Conservation (phyloP, 2,113 vertebrate species). For the Etheostoma spectabile region DNA sequence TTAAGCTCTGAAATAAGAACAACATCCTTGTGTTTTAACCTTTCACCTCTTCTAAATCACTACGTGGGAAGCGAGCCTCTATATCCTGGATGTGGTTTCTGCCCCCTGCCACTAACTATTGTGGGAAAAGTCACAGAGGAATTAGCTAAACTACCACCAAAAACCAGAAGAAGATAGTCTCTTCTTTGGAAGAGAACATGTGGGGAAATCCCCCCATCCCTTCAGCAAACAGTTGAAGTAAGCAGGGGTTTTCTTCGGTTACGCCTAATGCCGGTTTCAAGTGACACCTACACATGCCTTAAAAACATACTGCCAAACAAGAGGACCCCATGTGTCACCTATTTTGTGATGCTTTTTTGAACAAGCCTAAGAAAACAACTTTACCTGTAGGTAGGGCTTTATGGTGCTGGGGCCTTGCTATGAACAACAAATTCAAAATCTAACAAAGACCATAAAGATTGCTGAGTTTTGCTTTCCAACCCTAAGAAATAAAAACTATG, state of each 20-base stretch:
- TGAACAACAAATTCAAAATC: neutral
- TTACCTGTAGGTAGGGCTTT: neutral
- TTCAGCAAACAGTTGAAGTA: neutral
- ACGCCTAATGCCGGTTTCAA: neutral
- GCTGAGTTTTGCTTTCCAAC: neutral
- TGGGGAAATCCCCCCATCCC: neutral
- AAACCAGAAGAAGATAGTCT: no score
- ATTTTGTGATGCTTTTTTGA: neutral
- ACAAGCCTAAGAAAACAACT: neutral
- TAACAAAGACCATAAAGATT: neutral
- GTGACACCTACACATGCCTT: neutral
- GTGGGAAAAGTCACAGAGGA: conserved; percentile 41
- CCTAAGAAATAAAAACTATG: neutral
- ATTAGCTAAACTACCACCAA: conserved; percentile 28
- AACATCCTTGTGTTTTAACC: conserved; percentile 41
- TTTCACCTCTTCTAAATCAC: conserved; percentile 45
- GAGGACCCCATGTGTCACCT: no score
- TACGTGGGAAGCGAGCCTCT: conserved; percentile 45
- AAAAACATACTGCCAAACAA: neutral
- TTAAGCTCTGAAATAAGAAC: conserved; percentile 17
- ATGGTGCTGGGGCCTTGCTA: neutral
- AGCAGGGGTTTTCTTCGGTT: neutral
- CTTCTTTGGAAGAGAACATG: neutral
- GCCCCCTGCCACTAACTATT: conserved; percentile 26
- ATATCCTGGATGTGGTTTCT: conserved; percentile 60